A percentile compares a stretch with the other conserved stretches of the same genome.
phyloP scores from a whole-genome alignment of 2,888 invertebrate species.

The Mellilla xanthometata region DNA sequence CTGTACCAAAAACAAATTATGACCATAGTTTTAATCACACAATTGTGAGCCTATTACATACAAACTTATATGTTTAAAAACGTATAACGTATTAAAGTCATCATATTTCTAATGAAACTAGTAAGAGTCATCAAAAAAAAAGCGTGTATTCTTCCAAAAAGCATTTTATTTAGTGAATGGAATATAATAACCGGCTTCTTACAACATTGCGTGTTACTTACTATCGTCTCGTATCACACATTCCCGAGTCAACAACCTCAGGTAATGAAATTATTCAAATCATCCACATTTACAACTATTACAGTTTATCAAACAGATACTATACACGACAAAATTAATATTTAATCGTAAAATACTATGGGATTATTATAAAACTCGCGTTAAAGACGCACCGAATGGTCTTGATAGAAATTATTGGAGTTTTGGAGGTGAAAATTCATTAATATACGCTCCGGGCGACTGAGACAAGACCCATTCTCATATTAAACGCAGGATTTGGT shows the following conservation, averaged over 20 bases:
- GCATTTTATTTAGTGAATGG: background rate
- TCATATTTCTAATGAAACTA: too few relatives aligned
- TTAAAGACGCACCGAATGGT: constrained; percentile 36
- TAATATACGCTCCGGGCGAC: constrained; percentile 66
- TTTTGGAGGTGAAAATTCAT: constrained; percentile 52
- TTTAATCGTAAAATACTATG: constrained; percentile 54
- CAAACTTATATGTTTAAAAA: too few relatives aligned
- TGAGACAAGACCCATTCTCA: constrained; percentile 44
- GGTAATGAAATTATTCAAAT: constrained; percentile 34
- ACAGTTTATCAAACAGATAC: constrained; percentile 33
- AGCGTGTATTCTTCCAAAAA: background rate
- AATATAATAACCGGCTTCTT: constrained; percentile 4
- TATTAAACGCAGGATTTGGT: constrained; percentile 64
- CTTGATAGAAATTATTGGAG: constrained; percentile 41
- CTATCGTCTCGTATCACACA: constrained; percentile 1
- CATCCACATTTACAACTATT: constrained; percentile 22
- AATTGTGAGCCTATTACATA: too few relatives aligned
- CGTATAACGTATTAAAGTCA: too few relatives aligned
- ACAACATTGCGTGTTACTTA: constrained; percentile 8
- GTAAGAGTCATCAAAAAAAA: background rate
- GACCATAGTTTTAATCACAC: too few relatives aligned
- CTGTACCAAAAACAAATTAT: too few relatives aligned
- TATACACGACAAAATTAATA: constrained; percentile 43
- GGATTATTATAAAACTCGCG: constrained; percentile 48
- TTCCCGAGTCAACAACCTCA: constrained; percentile 10